Conservation (phyloP, 2,888 invertebrate species). For the Ypsolopha scabrella region DNA sequence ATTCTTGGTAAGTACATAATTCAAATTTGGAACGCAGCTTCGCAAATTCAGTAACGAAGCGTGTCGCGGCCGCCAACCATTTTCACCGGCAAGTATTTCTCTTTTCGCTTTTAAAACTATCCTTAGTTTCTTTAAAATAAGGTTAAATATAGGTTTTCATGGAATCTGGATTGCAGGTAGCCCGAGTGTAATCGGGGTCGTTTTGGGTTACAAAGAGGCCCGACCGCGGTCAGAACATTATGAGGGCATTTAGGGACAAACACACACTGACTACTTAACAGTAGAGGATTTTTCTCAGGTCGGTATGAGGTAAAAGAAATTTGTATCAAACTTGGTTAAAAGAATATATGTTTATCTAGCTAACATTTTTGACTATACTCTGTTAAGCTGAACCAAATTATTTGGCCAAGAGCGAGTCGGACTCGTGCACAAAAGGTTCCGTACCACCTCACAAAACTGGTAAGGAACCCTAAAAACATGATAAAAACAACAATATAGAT, state of each 20-base stretch:
- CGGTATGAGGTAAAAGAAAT: background rate
- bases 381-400: too few species aligned
- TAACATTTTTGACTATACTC: too few species aligned
- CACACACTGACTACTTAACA: background rate
- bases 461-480: too few species aligned
- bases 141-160: background rate
- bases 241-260: background rate
- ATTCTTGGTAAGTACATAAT: slow-evolving; percentile 22
- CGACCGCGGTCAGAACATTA: slow-evolving; percentile 8
- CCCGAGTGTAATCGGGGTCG: slow-evolving; percentile 7
- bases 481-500: too few species aligned
- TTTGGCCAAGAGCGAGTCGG: too few species aligned
- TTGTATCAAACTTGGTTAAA: background rate
- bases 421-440: too few species aligned
- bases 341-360: too few species aligned
- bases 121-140: background rate
- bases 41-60: slow-evolving; percentile 60
- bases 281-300: background rate
- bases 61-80: slow-evolving; percentile 22
- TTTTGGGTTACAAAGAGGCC: slow-evolving; percentile 30
- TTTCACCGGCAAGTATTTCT: background rate
- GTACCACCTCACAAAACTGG: too few species aligned
- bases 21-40: slow-evolving; percentile 48
- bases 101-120: background rate
- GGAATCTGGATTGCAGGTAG: slow-evolving; percentile 1